A percentile compares a stretch with the other conserved stretches of the same genome.
Evolutionary conservation across 2,113 vertebrate genomes (phyloP).

Genomic region (Odocoileus virginianus): DNA sequence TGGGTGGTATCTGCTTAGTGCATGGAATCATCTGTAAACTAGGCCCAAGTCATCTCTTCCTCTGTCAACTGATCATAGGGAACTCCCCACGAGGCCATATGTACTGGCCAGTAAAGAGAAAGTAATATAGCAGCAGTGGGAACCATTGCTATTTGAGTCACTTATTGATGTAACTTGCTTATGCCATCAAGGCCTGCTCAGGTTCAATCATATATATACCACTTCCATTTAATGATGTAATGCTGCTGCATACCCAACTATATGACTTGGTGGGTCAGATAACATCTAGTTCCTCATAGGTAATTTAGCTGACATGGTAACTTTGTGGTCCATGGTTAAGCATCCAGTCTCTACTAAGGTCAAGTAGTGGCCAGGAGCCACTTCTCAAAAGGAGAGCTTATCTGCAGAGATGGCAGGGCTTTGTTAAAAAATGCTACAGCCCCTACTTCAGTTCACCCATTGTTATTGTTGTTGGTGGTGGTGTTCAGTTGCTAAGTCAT

Average conservation of each 20-base stretch:
- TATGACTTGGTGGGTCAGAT: not conserved
- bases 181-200: not conserved
- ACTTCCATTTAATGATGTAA: not conserved
- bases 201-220: not conserved
- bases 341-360: not conserved
- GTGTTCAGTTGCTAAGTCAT: not conserved
- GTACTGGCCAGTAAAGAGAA: not conserved
- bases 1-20: not conserved
- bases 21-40: not conserved
- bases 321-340: not conserved
- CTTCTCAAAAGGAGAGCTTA: not conserved
- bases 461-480: not conserved
- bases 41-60: not conserved
- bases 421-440: not conserved
- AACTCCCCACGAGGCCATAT: not conserved
- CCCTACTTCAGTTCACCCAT: not conserved
- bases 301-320: not conserved
- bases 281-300: not conserved
- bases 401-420: not conserved
- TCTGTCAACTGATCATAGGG: not conserved
- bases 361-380: not conserved
- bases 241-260: not conserved
- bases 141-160: not conserved
- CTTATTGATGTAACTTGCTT: not conserved
- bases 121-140: not conserved